Percentiles rank a stretch among this genome's conserved stretches.
phyloP scores from a whole-genome alignment of 2,888 invertebrate genomes.

The Petrolisthes manimaculis region DNA sequence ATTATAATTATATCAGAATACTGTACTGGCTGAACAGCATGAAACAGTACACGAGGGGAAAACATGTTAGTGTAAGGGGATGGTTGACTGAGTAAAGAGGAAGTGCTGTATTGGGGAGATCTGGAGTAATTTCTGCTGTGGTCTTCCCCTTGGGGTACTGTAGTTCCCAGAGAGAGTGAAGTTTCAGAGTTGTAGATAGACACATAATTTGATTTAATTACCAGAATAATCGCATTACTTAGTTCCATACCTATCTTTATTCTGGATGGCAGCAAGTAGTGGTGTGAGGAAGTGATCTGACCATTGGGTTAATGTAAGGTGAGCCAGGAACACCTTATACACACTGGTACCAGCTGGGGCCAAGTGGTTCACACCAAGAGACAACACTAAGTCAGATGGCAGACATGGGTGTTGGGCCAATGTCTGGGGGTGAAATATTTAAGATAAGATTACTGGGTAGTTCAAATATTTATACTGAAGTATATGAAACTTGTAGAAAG shows the following conservation, averaged over 20 bases:
- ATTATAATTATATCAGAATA: background rate
- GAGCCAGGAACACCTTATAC: slow-evolving; percentile 40
- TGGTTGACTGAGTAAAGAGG: background rate
- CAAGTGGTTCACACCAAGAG: slow-evolving; percentile 45
- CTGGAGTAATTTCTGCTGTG: too few relatives aligned
- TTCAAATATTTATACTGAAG: background rate
- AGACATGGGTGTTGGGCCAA: slow-evolving; percentile 31
- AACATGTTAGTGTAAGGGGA: too few relatives aligned
- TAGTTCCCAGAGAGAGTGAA: too few relatives aligned
- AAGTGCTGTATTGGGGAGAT: too few relatives aligned
- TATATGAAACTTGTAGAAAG: background rate
- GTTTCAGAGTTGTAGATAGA: too few relatives aligned
- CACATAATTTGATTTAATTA: too few relatives aligned
- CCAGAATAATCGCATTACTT: too few relatives aligned
- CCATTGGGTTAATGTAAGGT: slow-evolving; percentile 18
- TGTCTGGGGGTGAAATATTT: slow-evolving; percentile 12
- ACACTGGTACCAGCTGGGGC: slow-evolving; percentile 44
- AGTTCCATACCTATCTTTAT: slow-evolving; percentile 29
- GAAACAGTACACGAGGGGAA: too few relatives aligned
- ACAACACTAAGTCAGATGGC: slow-evolving; percentile 5
- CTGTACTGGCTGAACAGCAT: too few relatives aligned
- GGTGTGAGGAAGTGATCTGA: slow-evolving; percentile 31
- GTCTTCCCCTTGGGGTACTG: background rate
- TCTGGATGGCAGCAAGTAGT: slow-evolving; percentile 27
- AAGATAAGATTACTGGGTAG: too few relatives aligned